Percentiles rank a stretch among this genome's conserved stretches.
Conservation (phyloP, 1,140 invertebrate species). For the Heliconius eleuchia region DNA sequence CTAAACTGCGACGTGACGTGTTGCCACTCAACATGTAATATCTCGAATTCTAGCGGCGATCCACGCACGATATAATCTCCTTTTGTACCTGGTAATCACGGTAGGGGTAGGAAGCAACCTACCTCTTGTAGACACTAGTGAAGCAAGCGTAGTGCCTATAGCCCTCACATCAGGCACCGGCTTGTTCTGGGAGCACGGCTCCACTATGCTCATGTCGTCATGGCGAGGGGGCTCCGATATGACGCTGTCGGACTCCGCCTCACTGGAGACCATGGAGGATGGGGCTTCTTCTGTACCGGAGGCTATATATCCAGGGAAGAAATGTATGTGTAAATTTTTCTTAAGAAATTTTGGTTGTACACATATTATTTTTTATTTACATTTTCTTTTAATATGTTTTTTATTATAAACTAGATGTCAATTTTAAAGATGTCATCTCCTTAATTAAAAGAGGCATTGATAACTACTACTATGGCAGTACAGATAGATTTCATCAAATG, state of each 20-base stretch:
- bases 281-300: constrained; percentile 68
- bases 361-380: not conserved
- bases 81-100: too few species aligned
- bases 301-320: constrained; percentile 15
- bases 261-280: constrained; percentile 74
- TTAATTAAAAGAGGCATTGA: too few species aligned
- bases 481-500: too few species aligned
- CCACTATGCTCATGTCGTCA: constrained; percentile 45
- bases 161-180: constrained; percentile 52
- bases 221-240: constrained; percentile 56
- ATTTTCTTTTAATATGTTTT: not conserved
- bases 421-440: too few species aligned
- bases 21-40: too few species aligned
- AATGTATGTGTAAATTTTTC: not conserved
- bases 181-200: constrained; percentile 48
- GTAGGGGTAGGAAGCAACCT: not conserved
- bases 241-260: constrained; percentile 70
- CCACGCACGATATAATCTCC: too few species aligned
- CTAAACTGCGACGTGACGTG: too few species aligned
- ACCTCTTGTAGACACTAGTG: constrained; percentile 62
- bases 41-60: too few species aligned
- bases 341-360: not conserved
- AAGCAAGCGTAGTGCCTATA: constrained; percentile 50
- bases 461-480: too few species aligned
- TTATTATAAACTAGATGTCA: too few species aligned